Evolutionary conservation across 2,888 invertebrate genomes (phyloP), one percentile per base, ranked within the genome.

Genomic region (Athripsodes cinereus): DNA sequence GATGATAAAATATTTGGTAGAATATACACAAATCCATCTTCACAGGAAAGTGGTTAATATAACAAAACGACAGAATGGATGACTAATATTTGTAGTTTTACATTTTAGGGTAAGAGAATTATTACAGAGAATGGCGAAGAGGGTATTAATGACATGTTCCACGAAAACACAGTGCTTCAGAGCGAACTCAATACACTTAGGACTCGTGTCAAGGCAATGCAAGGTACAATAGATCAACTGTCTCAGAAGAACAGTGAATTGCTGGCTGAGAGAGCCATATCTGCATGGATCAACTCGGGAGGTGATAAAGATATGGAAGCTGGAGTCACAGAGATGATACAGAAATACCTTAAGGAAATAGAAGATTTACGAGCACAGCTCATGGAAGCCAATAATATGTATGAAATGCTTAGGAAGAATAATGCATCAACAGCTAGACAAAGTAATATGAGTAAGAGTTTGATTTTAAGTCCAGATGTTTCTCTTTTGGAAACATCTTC

Each of bases 121-220:
- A 82, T 95, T 44, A 87, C 90, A 59, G 87, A 88, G 66, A 94
- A 95, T 71, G 96, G 96, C 2, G 85, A 85, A 62, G 90, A 92
- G 68, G 83, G 86, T 34, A 85, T 95, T 66, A 96, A 95, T 67
- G 98, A 99, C 71, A 92, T 96, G 74, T 95, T 90, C 70, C 91
- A 95, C 70, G 98, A 99, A 77, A 97, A 96, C 74, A 89, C 88
- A 21, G 90, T 97, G 84, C 80, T 97, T 1, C 87, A 90, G 66
- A 86, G 87, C 53, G 97, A 98, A 72, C 87, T 92, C 62, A 90
- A 91, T 68, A 90, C 92, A 63, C 77, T 97, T 34, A 80, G 94
- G 48, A 89, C 91, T 11, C 78, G 97, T 53, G 85, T 97, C 1
- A 97, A 97, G 76, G 94, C 96, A 2, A 84, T 97, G 82, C 95